phyloP scores from a whole-genome alignment of 2,797 vertebrate species.

The Acanthopagrus latus region DNA sequence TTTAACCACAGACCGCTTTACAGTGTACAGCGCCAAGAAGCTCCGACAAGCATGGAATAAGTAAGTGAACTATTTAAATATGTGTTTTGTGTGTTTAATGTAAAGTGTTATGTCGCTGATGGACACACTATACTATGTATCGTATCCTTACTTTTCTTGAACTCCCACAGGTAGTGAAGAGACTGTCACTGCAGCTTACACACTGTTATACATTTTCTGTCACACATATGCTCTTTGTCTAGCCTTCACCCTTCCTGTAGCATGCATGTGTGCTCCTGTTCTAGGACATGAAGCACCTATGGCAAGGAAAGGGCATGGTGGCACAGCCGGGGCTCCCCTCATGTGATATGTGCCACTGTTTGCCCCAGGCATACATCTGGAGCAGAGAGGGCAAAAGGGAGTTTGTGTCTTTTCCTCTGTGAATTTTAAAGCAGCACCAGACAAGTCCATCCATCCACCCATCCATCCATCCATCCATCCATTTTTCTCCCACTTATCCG shows the following conservation, averaged over 20 bases:
- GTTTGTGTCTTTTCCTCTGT: conserved; percentile 29
- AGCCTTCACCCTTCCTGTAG: conserved; percentile 18
- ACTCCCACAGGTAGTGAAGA: not conserved
- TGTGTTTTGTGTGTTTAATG: not conserved
- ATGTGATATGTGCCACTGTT: conserved; percentile 57
- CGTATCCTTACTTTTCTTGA: not conserved
- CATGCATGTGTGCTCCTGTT: conserved; percentile 20
- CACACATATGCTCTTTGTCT: not conserved
- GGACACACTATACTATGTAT: not conserved
- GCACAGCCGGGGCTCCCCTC: conserved; percentile 33
- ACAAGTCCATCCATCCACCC: too few species aligned
- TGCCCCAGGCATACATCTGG: conserved; percentile 59
- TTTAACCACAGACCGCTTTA: conserved; percentile 91
- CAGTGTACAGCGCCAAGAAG: conserved; percentile 94
- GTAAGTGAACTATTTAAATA: conserved; percentile 85
- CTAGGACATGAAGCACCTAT: conserved; percentile 21
- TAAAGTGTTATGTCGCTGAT: conserved; percentile 16
- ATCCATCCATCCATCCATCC: too few species aligned
- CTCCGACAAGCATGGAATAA: conserved; percentile 98
- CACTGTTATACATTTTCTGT: not conserved
- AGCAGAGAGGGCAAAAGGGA: conserved; percentile 26
- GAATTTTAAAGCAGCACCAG: conserved; percentile 32
- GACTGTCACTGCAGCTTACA: not conserved
- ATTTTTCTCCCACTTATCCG: too few species aligned
- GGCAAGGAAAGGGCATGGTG: conserved; percentile 36